A percentile compares a stretch with the other conserved stretches of the same genome.
Evolutionary conservation across 2,797 vertebrate genomes (phyloP).

Genomic region (Nyctalus aviator): DNA sequence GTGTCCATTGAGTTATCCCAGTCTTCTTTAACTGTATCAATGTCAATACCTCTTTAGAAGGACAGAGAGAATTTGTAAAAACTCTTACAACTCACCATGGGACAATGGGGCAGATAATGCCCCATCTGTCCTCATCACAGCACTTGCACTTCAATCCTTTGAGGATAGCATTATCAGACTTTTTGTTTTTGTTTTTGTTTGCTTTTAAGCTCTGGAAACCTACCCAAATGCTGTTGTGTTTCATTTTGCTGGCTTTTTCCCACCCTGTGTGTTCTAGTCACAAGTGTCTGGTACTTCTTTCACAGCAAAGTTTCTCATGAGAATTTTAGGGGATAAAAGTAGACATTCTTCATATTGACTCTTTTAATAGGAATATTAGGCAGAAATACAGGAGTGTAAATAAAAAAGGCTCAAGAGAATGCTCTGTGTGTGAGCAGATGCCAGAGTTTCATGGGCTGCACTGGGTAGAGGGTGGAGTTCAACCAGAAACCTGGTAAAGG

Average conservation of each 20-base stretch:
- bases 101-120: neutral
- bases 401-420: neutral
- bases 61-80: neutral
- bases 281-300: neutral
- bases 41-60: neutral
- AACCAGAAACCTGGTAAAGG: neutral
- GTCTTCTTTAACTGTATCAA: neutral
- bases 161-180: neutral
- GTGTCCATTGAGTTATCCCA: neutral
- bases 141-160: neutral
- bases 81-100: neutral
- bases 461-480: neutral
- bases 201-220: neutral
- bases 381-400: neutral
- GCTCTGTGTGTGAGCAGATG: slow-evolving; percentile 8
- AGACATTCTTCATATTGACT: slow-evolving; percentile 7
- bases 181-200: neutral
- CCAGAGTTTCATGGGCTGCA: neutral
- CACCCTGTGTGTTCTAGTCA: neutral
- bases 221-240: neutral
- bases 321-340: neutral
- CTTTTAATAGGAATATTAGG: neutral
- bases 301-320: neutral
- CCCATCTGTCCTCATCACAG: neutral
- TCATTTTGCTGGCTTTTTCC: neutral